Evolutionary conservation across 2,888 invertebrate genomes (phyloP), one percentile per base, ranked within the genome.

Genomic region (Scaptomyza caliginosa): DNA sequence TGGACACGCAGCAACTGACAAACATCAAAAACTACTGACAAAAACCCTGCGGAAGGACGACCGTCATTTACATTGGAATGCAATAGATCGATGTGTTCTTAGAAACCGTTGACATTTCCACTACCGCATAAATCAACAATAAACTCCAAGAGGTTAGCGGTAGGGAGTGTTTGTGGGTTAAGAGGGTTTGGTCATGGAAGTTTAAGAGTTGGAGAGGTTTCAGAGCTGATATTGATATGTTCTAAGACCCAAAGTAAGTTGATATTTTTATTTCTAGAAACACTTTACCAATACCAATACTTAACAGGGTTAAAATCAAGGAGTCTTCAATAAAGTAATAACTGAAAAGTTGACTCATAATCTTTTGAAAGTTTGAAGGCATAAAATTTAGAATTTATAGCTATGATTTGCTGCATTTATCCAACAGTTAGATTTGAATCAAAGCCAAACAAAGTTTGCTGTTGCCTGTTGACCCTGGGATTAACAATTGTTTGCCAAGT

Each of bases 61-160:
- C 7, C 69, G 75, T 76, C 80, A 82, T 76, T 82, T 79, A 65
- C 70, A 75, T 72, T 72, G 67, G 48, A 73, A 64, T 67, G 62
- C 76, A 52, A 65, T 68, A 75, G 75, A 75, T 75, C 75, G 68
- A 72, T 75, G 76, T 65, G 48, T 76, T 76, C 76, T 45, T 45
- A 62, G 77, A 76, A 76, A 54, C 36, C 60, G 60, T 57, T 56
- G 64, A 76, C 76, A 21, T 55, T 55, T 16, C 45, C 40, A 26
- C 40, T 63, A 34, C 68, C 49, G 55, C 55, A 76, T 76, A 73
- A 66, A 75, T 75, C 73, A 75, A 60, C 58, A 59, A 46, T 19
- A 28, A 55, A 54, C 39, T 48, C 26, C 8, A 10, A 16, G 38
- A 5, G 24, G 8, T 21, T 3, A 5, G 10, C 2, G 2, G 5